phyloP scores from a whole-genome alignment of 2,888 invertebrate species.

The Cetonia aurata region DNA sequence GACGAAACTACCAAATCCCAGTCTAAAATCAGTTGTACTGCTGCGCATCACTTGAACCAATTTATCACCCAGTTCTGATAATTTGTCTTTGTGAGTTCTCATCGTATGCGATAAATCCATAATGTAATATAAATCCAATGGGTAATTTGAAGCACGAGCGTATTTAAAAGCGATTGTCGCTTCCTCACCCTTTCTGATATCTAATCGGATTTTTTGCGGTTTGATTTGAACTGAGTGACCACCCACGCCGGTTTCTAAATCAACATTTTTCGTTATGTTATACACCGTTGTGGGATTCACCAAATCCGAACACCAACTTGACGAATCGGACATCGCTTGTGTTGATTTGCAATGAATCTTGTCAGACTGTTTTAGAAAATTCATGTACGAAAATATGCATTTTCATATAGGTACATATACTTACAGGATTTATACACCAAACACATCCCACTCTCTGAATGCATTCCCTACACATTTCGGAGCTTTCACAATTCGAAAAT shows the following conservation, averaged over 20 bases:
- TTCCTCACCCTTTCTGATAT: constrained; percentile 67
- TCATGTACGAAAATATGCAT: background rate
- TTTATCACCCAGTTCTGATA: constrained; percentile 68
- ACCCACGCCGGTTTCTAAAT: constrained; percentile 51
- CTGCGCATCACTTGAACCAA: constrained; percentile 70
- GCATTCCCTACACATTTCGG: constrained; percentile 64
- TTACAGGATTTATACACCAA: constrained; percentile 66
- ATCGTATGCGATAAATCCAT: constrained; percentile 84
- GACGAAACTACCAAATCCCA: constrained; percentile 78
- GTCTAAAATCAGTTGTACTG: constrained; percentile 73
- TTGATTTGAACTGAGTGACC: constrained; percentile 66
- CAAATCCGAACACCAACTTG: constrained; percentile 32
- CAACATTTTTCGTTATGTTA: constrained; percentile 50
- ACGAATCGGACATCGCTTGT: background rate
- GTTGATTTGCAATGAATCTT: constrained; percentile 10
- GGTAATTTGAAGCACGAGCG: constrained; percentile 78
- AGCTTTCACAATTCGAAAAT: constrained; percentile 30
- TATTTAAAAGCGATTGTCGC: constrained; percentile 67
- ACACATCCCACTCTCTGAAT: constrained; percentile 66
- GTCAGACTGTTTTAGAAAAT: background rate
- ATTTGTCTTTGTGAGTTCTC: constrained; percentile 70
- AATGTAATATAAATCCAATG: constrained; percentile 85
- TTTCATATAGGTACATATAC: background rate
- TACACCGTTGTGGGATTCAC: constrained; percentile 51
- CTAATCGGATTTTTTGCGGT: constrained; percentile 70